Evolutionary conservation across 2,113 vertebrate genomes (phyloP), one percentile per base, ranked within the genome.

Genomic region (Paradoxurus hermaphroditus): DNA sequence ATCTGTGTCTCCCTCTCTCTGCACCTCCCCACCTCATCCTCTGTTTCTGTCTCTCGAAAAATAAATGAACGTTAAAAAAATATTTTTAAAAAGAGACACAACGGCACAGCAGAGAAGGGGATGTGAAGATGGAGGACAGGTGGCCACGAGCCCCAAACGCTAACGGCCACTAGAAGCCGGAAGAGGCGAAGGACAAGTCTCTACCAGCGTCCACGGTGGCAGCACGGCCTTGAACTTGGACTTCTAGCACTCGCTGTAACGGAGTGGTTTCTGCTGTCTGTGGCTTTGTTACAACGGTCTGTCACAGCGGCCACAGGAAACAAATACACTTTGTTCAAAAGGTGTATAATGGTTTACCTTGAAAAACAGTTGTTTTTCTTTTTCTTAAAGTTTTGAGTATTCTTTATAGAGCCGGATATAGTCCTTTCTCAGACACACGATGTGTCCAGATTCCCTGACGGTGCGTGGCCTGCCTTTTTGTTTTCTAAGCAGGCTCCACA

Each of bases 311-410:
- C 25, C 67, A 46, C 23, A 93, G 81, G 29, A 65, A 79, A 90
- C 25, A 94, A 59, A 92, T 4, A 56, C 3, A 36, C 15, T 21
- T 67, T 46, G 44, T 79, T 49, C 31, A 39, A 53, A 93, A 72
- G 51, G 19, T 65, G 1, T 41, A 4, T 10, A 36, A 15, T 16
- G 25, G n/a, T n/a, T n/a, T n/a, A n/a, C n/a, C n/a, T n/a, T n/a
- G n/a, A n/a, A n/a, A n/a, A n/a, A n/a, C n/a, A n/a, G n/a, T n/a
- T 84, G 21, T 72, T 73, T 72, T 72, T 70, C 70, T 70, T 77
- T 34, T 39, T 63, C 51, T 13, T 84, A 78, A 68, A 78, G 1
- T 41, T 73, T 65, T 39, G 5, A 34, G 25, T 34, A n/a, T 3
- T 84, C 56, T 49, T 65, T 63, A 65, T 27, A 36, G 59, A 67